Conservation (phyloP, 2,113 vertebrate genomes). For the Syngnathus typhle region DNA sequence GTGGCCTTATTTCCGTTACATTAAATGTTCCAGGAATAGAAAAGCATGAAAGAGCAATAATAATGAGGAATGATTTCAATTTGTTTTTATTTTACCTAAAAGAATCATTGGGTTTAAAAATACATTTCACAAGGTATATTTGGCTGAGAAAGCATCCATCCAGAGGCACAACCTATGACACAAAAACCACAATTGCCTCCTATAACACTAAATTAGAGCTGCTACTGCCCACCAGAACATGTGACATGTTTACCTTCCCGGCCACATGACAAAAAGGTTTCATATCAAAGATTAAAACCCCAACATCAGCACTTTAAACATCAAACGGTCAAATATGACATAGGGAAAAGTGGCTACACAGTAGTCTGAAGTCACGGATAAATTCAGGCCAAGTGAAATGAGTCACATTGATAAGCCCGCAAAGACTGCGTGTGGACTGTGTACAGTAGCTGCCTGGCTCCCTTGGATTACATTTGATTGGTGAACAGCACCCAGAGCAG, state of each 20-base stretch:
- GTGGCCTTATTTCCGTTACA: background rate
- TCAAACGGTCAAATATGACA: background rate
- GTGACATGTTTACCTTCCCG: background rate
- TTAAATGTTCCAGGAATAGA: background rate
- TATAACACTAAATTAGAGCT: background rate
- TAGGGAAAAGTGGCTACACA: too few species aligned
- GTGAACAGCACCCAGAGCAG: too few species aligned
- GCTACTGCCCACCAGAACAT: background rate
- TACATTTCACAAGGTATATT: background rate
- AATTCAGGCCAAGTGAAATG: too few species aligned
- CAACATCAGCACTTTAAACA: background rate
- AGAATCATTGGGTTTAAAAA: background rate
- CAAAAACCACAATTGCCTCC: background rate
- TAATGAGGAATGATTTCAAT: background rate
- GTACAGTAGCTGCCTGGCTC: too few species aligned
- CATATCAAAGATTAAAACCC: background rate
- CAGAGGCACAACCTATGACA: background rate
- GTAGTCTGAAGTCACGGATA: too few species aligned
- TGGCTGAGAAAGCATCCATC: background rate
- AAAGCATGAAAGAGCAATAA: background rate
- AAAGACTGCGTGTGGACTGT: too few species aligned
- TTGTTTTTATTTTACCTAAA: background rate
- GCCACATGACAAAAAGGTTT: background rate
- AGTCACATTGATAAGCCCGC: too few species aligned
- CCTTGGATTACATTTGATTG: too few species aligned